These are phyloP conservation scores for Periphyllus acericola DNA, from an alignment of 2,888 invertebrate species.

Conservation along the genomic window DNA sequence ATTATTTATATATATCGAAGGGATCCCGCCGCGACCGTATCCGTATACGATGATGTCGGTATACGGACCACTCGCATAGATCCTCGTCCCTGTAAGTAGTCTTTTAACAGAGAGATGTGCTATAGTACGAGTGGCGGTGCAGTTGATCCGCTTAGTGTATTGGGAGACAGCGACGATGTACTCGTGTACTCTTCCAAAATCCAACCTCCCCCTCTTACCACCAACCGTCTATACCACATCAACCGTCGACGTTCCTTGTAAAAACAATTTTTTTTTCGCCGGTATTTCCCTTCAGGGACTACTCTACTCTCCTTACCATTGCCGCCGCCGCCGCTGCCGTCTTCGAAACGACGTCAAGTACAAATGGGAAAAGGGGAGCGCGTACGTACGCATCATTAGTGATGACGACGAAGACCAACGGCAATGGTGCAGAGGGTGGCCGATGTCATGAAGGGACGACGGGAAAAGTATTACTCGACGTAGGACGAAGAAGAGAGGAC, in stretches of 20 bases:
- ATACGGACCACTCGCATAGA: not conserved
- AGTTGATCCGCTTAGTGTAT: conserved; percentile 61
- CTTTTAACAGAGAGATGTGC: not conserved
- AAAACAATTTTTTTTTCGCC: conserved; percentile 26
- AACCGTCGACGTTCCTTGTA: conserved; percentile 51
- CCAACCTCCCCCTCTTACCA: not conserved
- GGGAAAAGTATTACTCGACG: not conserved
- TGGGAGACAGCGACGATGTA: conserved; percentile 51
- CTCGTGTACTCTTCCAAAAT: conserved; percentile 53
- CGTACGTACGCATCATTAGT: conserved; percentile 46
- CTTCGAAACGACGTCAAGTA: not conserved
- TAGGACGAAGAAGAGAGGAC: not conserved
- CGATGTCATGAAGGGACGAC: not conserved
- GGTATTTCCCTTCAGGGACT: conserved; percentile 36
- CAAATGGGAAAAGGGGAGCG: conserved; percentile 21
- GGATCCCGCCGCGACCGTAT: not conserved
- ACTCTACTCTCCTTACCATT: not conserved
- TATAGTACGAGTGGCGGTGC: not conserved
- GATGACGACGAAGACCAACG: not conserved
- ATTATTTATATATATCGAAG: not conserved
- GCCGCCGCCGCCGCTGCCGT: not conserved
- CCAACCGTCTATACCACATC: not conserved
- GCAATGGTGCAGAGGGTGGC: not conserved
- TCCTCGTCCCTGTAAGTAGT: not conserved
- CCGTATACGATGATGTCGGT: not conserved